These are phyloP conservation scores for Neoscelio sp. DNA, from an alignment of 2,888 invertebrate genomes.

Conservation along the genomic window DNA sequence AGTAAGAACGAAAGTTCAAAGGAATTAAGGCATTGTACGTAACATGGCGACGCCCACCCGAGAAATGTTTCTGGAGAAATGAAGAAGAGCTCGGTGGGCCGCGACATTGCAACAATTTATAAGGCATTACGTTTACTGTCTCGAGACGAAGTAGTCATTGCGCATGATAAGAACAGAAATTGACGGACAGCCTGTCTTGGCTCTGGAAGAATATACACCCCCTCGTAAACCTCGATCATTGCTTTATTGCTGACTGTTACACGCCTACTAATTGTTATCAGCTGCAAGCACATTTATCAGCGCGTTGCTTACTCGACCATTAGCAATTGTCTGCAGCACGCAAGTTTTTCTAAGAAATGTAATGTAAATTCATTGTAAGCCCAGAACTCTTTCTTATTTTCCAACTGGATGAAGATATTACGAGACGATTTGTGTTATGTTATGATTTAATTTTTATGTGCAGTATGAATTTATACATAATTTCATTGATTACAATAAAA, in stretches of 20 bases:
- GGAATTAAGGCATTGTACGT: neutral
- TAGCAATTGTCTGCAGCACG: constrained; percentile 42
- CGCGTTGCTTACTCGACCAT: constrained; percentile 66
- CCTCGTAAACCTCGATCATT: constrained; percentile 81
- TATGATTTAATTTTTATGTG: neutral
- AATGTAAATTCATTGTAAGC: constrained; percentile 28
- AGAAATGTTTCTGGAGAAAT: constrained; percentile 4
- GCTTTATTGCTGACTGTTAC: constrained; percentile 80
- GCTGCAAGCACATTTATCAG: constrained; percentile 79
- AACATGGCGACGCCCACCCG: neutral
- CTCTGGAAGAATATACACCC: constrained; percentile 74
- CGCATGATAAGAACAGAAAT: constrained; percentile 72
- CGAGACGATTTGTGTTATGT: neutral
- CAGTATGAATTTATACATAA: too few species aligned
- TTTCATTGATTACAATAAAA: too few species aligned
- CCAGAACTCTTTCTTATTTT: constrained; percentile 38
- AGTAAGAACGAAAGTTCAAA: neutral
- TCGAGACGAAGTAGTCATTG: constrained; percentile 73
- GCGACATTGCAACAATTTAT: constrained; percentile 69
- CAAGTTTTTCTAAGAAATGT: constrained; percentile 37
- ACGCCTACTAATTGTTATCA: constrained; percentile 77
- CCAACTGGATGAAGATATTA: constrained; percentile 12
- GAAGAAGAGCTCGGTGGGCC: neutral
- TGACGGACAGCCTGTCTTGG: constrained; percentile 58
- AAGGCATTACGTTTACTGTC: constrained; percentile 74